Evolutionary conservation across 1,140 invertebrate genomes (phyloP), one percentile per base, ranked within the genome.

Genomic region (Pseudomyrmex concolor): DNA sequence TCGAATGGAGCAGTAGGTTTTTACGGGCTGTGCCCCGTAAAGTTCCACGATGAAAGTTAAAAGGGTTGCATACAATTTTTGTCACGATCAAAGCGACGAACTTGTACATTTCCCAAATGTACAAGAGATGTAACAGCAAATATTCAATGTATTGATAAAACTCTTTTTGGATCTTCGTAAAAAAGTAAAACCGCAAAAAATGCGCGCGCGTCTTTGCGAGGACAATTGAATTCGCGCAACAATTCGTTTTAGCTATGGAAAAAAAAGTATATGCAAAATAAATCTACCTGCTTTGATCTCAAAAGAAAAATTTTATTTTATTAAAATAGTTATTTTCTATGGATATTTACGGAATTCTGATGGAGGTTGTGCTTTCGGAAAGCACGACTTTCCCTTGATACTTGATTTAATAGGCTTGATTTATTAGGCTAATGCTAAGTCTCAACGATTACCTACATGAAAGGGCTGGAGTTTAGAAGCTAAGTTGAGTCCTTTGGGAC

Each of bases 371-470:
- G 34, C 34, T 22, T 59, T 43, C 3, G 17, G 51, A 68, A 50
- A 70, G 51, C 12, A 54, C n/a, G 54, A 68, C 19, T 66, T 25
- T 10, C 9, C 9, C 13, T 25, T 43, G 9, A 55, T 48, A 22
- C 57, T 63, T 67, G 70, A 45, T 51, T 70, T 76, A 82, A 81
- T 84, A 84, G 66, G 72, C 51, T 87, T 88, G n/a, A n/a, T n/a
- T n/a, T n/a, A n/a, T n/a, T 82, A 82, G 55, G 64, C 22, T 59
- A 72, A 59, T 66, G 71, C 51, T 88, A 85, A 88, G 86, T 87
- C 86, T 72, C 51, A 25, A 64, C 73, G 86, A 88, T 88, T 87
- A 87, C 64, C 83, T 54, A 67, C 71, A 66, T 66, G 34, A 50
- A 57, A 62, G 83, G 45, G 12, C 5, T 15, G 48, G 55, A 82